Evolutionary conservation across 2,113 vertebrate genomes (phyloP).

Genomic region (Hystrix brachyura): DNA sequence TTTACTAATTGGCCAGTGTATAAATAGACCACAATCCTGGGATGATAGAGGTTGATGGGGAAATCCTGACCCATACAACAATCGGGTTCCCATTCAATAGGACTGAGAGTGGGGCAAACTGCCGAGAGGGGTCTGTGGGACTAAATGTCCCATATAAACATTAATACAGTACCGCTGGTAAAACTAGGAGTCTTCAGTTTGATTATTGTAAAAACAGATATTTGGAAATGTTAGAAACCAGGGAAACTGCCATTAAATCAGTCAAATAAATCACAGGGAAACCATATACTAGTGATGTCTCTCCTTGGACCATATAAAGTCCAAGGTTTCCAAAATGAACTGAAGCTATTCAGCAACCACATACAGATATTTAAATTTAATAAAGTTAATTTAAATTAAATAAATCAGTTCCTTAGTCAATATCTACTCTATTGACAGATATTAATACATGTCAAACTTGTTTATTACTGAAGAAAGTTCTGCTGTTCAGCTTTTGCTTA

Average conservation of each 20-base stretch:
- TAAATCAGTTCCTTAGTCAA: not conserved
- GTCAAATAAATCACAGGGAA: not conserved
- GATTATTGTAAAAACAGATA: not conserved
- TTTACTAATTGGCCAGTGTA: constrained; percentile 32
- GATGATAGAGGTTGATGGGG: not conserved
- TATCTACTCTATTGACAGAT: not conserved
- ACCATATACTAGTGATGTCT: not conserved
- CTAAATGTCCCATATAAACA: not conserved
- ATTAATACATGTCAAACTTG: not conserved
- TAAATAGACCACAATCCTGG: not conserved
- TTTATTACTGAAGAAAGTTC: not conserved
- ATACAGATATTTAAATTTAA: not conserved
- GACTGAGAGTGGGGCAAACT: not conserved
- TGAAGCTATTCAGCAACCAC: not conserved
- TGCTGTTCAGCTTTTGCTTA: constrained; percentile 7
- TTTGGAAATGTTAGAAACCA: not conserved
- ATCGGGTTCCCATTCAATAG: not conserved
- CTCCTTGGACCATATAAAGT: not conserved
- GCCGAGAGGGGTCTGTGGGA: not conserved
- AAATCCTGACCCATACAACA: not conserved
- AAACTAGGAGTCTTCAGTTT: not conserved
- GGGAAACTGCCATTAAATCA: not conserved
- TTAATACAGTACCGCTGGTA: not conserved
- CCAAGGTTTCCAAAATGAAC: not conserved
- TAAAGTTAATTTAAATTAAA: constrained; percentile 40